phyloP scores from a whole-genome alignment of 2,797 vertebrate genomes.

The Kryptolebias ocellatus region DNA sequence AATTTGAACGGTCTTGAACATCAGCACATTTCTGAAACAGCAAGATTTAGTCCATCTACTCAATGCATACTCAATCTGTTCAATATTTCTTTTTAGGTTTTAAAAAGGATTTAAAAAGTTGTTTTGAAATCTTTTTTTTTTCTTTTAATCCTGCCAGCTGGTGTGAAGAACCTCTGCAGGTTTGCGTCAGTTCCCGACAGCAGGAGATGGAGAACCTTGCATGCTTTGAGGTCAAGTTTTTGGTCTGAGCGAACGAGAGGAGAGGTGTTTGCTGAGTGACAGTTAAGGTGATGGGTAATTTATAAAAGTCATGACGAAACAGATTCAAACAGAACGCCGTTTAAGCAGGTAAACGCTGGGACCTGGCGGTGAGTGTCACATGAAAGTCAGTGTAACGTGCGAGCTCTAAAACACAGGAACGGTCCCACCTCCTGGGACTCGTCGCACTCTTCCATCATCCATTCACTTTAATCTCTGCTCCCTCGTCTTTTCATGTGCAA shows the following conservation, averaged over 20 bases:
- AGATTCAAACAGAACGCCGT: conserved; percentile 31
- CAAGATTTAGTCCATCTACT: too few species aligned
- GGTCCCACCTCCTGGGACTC: conserved; percentile 38
- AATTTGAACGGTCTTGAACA: not conserved
- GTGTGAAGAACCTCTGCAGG: conserved; percentile 24
- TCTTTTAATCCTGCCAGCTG: conserved; percentile 31
- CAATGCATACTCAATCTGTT: not conserved
- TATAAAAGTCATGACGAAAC: conserved; percentile 11
- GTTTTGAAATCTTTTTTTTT: conserved; percentile 14
- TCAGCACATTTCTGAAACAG: not conserved
- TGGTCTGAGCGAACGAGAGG: conserved; percentile 7
- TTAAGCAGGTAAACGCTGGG: not conserved
- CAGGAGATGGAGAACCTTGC: conserved; percentile 18
- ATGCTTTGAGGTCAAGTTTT: conserved; percentile 10
- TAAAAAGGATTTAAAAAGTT: not conserved
- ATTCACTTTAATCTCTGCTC: conserved; percentile 61
- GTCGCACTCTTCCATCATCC: conserved; percentile 41
- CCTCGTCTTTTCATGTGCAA: conserved; percentile 49
- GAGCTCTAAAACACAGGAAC: conserved; percentile 26
- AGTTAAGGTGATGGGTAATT: conserved; percentile 22
- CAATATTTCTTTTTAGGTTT: not conserved
- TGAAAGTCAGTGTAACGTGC: conserved; percentile 25
- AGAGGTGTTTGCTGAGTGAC: conserved; percentile 17
- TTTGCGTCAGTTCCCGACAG: conserved; percentile 24
- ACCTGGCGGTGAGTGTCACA: conserved; percentile 10